Evolutionary conservation across 2,113 vertebrate genomes (phyloP).

Genomic region (Cepphus grylle): DNA sequence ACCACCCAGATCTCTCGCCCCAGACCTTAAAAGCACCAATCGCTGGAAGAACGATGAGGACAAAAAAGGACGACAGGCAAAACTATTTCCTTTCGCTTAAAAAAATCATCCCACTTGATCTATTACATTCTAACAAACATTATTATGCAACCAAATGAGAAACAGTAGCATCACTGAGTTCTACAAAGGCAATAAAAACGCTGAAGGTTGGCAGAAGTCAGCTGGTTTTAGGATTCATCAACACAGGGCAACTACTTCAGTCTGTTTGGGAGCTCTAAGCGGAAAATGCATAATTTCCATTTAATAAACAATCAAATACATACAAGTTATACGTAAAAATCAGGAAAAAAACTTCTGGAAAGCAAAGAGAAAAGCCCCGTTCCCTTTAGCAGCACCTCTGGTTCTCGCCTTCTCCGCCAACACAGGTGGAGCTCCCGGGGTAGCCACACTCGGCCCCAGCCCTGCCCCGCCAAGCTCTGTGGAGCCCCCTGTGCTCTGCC

Average conservation of each 20-base stretch:
- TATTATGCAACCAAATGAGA: neutral
- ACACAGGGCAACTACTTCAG: neutral
- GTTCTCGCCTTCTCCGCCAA: neutral
- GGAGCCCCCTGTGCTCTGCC: neutral
- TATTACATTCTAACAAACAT: neutral
- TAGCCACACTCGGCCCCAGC: neutral
- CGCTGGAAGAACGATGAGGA: neutral
- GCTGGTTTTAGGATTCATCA: neutral
- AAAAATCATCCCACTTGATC: neutral
- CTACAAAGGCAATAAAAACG: neutral
- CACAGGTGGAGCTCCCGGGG: rapidly evolving
- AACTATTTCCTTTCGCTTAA: neutral
- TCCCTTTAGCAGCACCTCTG: neutral
- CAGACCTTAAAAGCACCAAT: neutral
- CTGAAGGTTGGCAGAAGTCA: neutral
- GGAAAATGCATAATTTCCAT: neutral
- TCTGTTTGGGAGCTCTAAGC: neutral
- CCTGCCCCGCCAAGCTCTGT: neutral
- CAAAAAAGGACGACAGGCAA: neutral
- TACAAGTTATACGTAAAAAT: neutral
- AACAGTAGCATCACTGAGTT: neutral
- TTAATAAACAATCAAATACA: neutral
- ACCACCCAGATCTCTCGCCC: neutral
- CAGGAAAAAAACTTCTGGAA: neutral
- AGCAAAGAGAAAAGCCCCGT: neutral